These are phyloP conservation scores for Catostylus mosaicus DNA, from an alignment of 30 jellyfish, hydroid and myxozoan species.

Conservation along the genomic window DNA sequence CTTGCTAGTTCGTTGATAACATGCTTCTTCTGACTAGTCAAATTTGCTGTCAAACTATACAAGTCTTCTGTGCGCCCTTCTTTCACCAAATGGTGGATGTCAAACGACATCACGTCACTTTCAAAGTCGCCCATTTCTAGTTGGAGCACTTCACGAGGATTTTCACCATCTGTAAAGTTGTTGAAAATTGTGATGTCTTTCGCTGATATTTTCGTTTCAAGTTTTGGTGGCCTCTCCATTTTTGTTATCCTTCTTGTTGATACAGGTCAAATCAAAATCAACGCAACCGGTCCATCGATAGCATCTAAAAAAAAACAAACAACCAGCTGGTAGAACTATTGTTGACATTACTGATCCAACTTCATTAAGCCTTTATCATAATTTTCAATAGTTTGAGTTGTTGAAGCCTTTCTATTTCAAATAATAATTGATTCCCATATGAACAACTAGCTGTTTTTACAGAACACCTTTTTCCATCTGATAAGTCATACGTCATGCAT, in stretches of 20 bases:
- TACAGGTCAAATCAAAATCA: too few species aligned
- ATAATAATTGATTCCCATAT: too few species aligned
- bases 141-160: background rate
- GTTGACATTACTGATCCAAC: too few species aligned
- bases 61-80: slow-evolving; percentile 20
- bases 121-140: background rate
- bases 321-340: too few species aligned
- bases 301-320: too few species aligned
- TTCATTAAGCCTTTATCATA: too few species aligned
- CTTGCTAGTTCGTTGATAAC: slow-evolving; percentile 3
- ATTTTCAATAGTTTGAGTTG: too few species aligned
- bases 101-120: background rate
- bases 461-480: too few species aligned
- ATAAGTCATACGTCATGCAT: too few species aligned
- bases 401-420: too few species aligned
- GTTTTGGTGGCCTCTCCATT: background rate
- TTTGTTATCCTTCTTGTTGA: background rate
- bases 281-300: too few species aligned
- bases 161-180: slow-evolving; percentile 6
- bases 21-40: background rate
- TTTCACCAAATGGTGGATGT: slow-evolving; percentile 15
- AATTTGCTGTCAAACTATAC: background rate
- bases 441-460: too few species aligned
- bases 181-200: background rate
- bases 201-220: background rate